A percentile compares a stretch with the other conserved stretches of the same genome.
These are phyloP conservation scores for Bostrychus sinensis DNA, from an alignment of 2,113 vertebrate genomes.

Conservation along the genomic window DNA sequence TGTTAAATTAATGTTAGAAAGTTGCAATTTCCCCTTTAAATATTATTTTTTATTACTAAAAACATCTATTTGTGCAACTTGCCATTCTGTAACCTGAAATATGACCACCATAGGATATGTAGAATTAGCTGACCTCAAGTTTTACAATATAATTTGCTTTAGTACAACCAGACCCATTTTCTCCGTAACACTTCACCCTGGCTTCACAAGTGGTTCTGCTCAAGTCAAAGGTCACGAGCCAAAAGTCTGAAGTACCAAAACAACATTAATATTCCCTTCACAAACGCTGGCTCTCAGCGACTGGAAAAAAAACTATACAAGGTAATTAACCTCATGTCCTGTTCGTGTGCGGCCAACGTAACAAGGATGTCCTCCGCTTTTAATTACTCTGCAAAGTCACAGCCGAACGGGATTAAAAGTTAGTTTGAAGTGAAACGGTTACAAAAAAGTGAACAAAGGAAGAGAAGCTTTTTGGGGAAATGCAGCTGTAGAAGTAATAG, in stretches of 20 bases:
- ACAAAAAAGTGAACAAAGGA: slow-evolving; percentile 4
- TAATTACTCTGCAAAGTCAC: slow-evolving; percentile 63
- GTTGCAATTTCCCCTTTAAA: too few species aligned
- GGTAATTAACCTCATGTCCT: slow-evolving; percentile 72
- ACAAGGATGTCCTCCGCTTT: slow-evolving; percentile 48
- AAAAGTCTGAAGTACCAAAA: slow-evolving; percentile 36
- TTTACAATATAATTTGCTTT: not conserved
- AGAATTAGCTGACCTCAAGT: too few species aligned
- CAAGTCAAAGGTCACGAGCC: slow-evolving; percentile 30
- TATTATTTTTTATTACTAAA: too few species aligned
- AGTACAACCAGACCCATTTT: not conserved
- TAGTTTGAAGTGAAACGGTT: slow-evolving; percentile 32
- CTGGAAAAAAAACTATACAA: slow-evolving; percentile 32
- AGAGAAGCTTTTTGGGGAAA: not conserved
- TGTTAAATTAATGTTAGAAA: too few species aligned
- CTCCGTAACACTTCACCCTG: slow-evolving; percentile 7
- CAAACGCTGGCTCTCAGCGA: slow-evolving; percentile 18
- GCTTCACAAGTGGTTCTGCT: slow-evolving; percentile 19
- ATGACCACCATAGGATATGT: too few species aligned
- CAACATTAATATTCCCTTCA: slow-evolving; percentile 63
- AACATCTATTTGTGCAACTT: too few species aligned
- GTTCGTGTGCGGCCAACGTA: slow-evolving; percentile 47
- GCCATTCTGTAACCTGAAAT: too few species aligned
- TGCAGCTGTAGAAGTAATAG: not conserved
- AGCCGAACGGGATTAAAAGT: slow-evolving; percentile 51